These are phyloP conservation scores for Actenoides hombroni DNA, from an alignment of 2,113 vertebrate species.

Conservation along the genomic window DNA sequence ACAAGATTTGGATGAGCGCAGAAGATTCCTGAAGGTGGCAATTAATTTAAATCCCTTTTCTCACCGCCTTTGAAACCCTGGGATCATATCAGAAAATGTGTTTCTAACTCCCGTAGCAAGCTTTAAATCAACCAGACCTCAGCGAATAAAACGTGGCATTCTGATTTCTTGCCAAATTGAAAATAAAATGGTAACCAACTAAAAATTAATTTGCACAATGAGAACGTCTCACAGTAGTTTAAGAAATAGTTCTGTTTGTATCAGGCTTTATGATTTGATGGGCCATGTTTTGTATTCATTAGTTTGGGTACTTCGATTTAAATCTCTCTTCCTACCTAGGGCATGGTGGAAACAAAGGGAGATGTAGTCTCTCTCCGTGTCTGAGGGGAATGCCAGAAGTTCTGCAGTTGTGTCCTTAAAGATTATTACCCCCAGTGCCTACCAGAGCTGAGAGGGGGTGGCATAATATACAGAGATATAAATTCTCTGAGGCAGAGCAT, in stretches of 20 bases:
- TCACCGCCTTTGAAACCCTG: background rate
- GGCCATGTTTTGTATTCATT: background rate
- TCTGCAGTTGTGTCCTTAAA: constrained; percentile 60
- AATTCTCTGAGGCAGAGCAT: constrained; percentile 75
- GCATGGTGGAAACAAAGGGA: background rate
- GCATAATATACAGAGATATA: constrained; percentile 69
- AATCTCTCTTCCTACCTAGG: background rate
- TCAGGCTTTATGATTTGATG: background rate
- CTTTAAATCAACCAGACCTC: constrained; percentile 45
- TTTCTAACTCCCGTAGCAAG: constrained; percentile 23
- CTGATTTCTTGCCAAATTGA: constrained; percentile 38
- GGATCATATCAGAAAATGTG: constrained; percentile 39
- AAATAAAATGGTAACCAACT: constrained; percentile 19
- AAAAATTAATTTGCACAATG: constrained; percentile 18
- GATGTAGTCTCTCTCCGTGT: background rate
- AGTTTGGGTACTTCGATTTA: constrained; percentile 24
- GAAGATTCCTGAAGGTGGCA: constrained; percentile 50
- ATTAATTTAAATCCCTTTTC: constrained; percentile 60
- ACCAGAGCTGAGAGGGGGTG: constrained; percentile 62
- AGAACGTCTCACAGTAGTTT: constrained; percentile 7
- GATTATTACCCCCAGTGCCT: constrained; percentile 67
- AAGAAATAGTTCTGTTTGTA: constrained; percentile 8
- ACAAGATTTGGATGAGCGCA: background rate
- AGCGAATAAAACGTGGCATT: background rate
- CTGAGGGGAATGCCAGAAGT: constrained; percentile 40